Conservation (phyloP, 2,888 invertebrate species). For the Coelinius sp. region DNA sequence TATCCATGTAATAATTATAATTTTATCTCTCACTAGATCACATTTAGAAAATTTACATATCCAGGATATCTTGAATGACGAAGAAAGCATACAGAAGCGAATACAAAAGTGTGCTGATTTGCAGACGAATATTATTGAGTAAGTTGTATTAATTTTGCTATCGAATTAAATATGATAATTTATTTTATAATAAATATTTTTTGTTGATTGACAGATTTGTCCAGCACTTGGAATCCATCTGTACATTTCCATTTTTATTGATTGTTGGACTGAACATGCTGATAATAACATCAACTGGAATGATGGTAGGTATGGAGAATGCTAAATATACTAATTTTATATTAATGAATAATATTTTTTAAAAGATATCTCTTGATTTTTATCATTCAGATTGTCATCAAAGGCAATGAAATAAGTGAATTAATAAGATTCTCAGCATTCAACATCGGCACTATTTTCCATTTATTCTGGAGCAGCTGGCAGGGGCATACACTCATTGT, state of each 20-base stretch:
- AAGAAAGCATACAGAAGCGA: background rate
- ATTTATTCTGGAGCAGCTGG: slow-evolving; percentile 46
- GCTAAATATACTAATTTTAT: background rate
- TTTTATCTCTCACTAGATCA: background rate
- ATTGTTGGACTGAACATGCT: slow-evolving; percentile 39
- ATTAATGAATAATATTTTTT: too few relatives aligned
- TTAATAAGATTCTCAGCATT: slow-evolving; percentile 37
- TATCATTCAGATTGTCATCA: slow-evolving; percentile 40
- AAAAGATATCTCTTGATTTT: too few relatives aligned
- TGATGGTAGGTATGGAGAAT: slow-evolving; percentile 34
- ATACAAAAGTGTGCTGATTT: background rate
- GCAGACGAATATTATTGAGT: background rate
- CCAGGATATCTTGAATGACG: background rate
- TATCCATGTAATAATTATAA: background rate
- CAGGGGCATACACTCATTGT: slow-evolving; percentile 45
- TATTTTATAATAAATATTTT: too few relatives aligned
- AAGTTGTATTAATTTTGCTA: background rate
- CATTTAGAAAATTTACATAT: background rate
- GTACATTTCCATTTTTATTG: slow-evolving; percentile 36
- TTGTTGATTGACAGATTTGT: slow-evolving; percentile 39
- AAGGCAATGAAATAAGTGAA: slow-evolving; percentile 36
- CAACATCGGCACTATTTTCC: slow-evolving; percentile 37
- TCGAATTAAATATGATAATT: background rate
- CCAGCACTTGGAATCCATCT: slow-evolving; percentile 34
- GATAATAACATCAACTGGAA: slow-evolving; percentile 43